Evolutionary conservation across 2,888 invertebrate species (phyloP), one percentile per base, ranked within the genome.

Genomic region (Andrena camellia): DNA sequence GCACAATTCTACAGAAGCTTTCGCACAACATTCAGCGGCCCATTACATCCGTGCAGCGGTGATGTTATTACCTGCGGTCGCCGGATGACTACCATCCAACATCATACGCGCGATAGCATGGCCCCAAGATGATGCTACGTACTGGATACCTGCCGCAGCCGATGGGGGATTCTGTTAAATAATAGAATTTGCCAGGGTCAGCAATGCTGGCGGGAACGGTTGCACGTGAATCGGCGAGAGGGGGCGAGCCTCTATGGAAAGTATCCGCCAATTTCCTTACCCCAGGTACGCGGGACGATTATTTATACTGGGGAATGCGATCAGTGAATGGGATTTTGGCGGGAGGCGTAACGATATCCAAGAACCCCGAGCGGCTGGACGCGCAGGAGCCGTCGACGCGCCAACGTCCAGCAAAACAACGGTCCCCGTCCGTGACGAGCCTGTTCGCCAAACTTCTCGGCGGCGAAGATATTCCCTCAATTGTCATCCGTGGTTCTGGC

Each of bases 401-500:
- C 54, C 31, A 63, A 76, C 26, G 33, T 75, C 66, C 10, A 71
- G 20, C 52, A 59, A 72, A 62, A 78, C 48, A 70, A 54, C 82
- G 73, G 62, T 63, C 62, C 23, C 31, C 13, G 48, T 81, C 63
- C 62, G 69, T 74, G 59, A 23, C 23, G 23, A 68, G 59, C 77
- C 60, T 69, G 69, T 63, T 73, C 79, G 68, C 35, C 57, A 87
- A 83, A 81, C 64, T 87, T 88, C 83, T 72, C 84, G 57, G 83
- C 79, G 84, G 66, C 29, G 76, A 60, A 82, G 87, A 89, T 89
- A 89, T 90, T 89, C 91, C 89, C 88, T 92, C 91, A 91, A 93
- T 93, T 93, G 93, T 93, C 93, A 93, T 93, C 91, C 91, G 92
- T 92, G 91, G 92, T 91, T 90, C 91, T 93, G 93, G 93, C 93